Conservation (phyloP, 2,888 invertebrate genomes). For the Theretra japonica region DNA sequence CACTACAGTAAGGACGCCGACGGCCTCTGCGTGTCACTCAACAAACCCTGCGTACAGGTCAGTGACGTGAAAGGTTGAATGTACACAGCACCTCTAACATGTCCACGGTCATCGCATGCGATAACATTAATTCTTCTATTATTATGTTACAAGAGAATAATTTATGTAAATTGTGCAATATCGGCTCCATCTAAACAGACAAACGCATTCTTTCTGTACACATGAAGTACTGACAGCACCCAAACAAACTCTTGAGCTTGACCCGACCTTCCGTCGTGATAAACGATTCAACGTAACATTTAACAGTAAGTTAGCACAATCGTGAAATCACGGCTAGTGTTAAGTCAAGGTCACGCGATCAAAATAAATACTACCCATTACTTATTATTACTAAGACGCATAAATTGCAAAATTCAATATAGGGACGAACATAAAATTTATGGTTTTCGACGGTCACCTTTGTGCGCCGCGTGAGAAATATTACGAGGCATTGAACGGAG, state of each 20-base stretch:
- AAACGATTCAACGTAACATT: constrained; percentile 49
- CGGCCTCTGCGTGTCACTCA: constrained; percentile 98
- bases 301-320: constrained; percentile 45
- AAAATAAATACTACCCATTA: constrained; percentile 51
- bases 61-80: constrained; percentile 35
- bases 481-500: constrained; percentile 61
- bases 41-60: constrained; percentile 97
- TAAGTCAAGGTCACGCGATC: constrained; percentile 56
- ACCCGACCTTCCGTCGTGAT: constrained; percentile 51
- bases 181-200: constrained; percentile 3
- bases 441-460: constrained; percentile 66
- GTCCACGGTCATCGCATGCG: constrained; percentile 15
- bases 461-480: constrained; percentile 67
- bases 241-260: constrained; percentile 37
- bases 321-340: constrained; percentile 42
- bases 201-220: constrained; percentile 19
- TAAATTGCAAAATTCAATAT: constrained; percentile 76
- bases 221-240: constrained; percentile 12
- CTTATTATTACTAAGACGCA: constrained; percentile 58
- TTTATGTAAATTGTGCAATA: constrained; percentile 26
- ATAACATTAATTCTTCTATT: constrained; percentile 22
- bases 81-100: neutral
- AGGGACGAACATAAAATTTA: constrained; percentile 69
- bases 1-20: constrained; percentile 99
- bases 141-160: constrained; percentile 19